Conservation (phyloP, 1,140 invertebrate genomes). For the Cyrtorhinus lividipennis region DNA sequence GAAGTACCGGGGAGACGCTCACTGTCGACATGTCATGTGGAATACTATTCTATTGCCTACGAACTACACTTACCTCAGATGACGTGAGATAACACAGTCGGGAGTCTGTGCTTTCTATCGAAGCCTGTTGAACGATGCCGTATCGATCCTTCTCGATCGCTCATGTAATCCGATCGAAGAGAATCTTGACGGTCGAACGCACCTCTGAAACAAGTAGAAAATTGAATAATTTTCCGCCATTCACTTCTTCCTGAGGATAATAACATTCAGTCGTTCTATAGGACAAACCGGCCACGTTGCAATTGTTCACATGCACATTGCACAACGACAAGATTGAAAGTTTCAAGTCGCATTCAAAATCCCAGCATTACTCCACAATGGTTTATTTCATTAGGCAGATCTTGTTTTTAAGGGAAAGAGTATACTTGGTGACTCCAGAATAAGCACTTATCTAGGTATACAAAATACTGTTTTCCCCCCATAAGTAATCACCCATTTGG, state of each 20-base stretch:
- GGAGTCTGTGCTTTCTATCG: constrained; percentile 83
- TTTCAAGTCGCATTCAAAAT: not conserved
- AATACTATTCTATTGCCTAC: not conserved
- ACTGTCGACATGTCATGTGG: too few species aligned
- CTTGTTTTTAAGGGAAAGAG: too few species aligned
- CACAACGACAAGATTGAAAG: not conserved
- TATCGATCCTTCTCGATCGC: constrained; percentile 69
- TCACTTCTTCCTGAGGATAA: too few species aligned
- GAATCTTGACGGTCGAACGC: constrained; percentile 81
- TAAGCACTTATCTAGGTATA: too few species aligned
- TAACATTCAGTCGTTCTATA: too few species aligned
- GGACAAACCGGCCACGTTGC: not conserved
- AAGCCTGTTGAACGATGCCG: constrained; percentile 79
- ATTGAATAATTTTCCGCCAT: not conserved
- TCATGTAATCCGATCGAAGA: constrained; percentile 73
- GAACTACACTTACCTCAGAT: constrained; percentile 63
- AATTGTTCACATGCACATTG: not conserved
- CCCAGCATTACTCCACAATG: too few species aligned
- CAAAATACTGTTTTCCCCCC: too few species aligned
- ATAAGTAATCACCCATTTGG: too few species aligned
- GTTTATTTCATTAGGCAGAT: not conserved
- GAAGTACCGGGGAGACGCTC: too few species aligned
- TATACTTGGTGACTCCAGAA: too few species aligned
- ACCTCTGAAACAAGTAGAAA: constrained; percentile 39
- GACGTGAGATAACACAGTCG: constrained; percentile 85